A percentile compares a stretch with the other conserved stretches of the same genome.
phyloP scores from a whole-genome alignment of 2,797 vertebrate genomes.

The Natrix natrix region DNA sequence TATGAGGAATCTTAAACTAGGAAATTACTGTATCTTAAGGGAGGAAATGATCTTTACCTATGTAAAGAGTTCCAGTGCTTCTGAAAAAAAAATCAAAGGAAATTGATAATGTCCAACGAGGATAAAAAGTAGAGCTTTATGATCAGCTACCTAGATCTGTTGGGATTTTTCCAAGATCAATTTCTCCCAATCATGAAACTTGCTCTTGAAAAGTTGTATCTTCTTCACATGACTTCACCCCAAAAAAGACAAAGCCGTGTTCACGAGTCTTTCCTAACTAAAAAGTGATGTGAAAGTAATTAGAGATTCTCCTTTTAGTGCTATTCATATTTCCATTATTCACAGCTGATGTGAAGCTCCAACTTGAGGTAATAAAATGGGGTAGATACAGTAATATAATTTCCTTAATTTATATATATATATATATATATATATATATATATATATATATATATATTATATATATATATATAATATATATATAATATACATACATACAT shows the following conservation, averaged over 20 bases:
- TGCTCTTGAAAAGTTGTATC: not conserved
- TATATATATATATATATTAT: too few relatives aligned
- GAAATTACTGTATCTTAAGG: not conserved
- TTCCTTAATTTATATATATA: not conserved
- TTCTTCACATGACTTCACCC: not conserved
- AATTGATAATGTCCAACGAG: not conserved
- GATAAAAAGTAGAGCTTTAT: not conserved
- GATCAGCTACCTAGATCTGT: not conserved
- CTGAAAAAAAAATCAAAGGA: not conserved
- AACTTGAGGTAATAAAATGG: not conserved
- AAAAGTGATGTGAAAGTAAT: not conserved
- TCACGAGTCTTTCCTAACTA: not conserved
- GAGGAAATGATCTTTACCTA: not conserved
- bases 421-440: too few relatives aligned
- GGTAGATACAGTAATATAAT: not conserved
- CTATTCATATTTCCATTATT: not conserved
- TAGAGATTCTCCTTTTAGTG: not conserved
- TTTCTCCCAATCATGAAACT: not conserved
- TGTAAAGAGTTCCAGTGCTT: not conserved
- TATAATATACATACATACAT: too few relatives aligned
- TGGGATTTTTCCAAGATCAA: not conserved
- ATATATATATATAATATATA: too few relatives aligned
- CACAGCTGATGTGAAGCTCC: not conserved
- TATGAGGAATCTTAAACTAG: not conserved
- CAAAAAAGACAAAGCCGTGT: not conserved